phyloP scores from a whole-genome alignment of 2,888 invertebrate genomes.

The Luperina testacea region DNA sequence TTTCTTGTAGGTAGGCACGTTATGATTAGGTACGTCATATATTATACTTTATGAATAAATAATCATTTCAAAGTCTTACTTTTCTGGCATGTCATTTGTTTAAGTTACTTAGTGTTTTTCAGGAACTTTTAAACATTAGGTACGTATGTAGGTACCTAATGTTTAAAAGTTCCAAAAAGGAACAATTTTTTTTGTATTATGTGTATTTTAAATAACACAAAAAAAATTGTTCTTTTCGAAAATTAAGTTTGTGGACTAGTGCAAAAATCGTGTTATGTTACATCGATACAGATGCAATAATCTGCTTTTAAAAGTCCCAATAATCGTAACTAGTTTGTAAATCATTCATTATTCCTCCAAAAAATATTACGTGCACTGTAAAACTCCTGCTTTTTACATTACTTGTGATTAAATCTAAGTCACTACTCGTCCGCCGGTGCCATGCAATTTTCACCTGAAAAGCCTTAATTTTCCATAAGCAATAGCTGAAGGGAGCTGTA shows the following conservation, averaged over 20 bases:
- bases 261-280: background rate
- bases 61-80: background rate
- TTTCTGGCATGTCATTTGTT: background rate
- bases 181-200: no score
- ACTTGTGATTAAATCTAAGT: slow-evolving; percentile 77
- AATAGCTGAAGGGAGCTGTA: slow-evolving; percentile 67
- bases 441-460: slow-evolving; percentile 81
- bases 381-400: slow-evolving; percentile 60
- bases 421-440: slow-evolving; percentile 70
- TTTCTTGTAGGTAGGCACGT: background rate
- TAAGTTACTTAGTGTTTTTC: background rate
- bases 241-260: background rate
- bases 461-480: slow-evolving; percentile 82
- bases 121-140: background rate
- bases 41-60: background rate
- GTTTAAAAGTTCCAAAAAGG: no score
- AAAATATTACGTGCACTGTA: slow-evolving; percentile 30
- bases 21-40: background rate
- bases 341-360: rapidly evolving
- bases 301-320: background rate
- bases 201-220: no score
- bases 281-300: background rate
- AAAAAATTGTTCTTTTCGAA: background rate
- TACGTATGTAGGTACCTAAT: no score
- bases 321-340: no score